Base-by-base conservation (phyloP, 2,113 vertebrate species). In the Dermatemys mawii region DNA sequence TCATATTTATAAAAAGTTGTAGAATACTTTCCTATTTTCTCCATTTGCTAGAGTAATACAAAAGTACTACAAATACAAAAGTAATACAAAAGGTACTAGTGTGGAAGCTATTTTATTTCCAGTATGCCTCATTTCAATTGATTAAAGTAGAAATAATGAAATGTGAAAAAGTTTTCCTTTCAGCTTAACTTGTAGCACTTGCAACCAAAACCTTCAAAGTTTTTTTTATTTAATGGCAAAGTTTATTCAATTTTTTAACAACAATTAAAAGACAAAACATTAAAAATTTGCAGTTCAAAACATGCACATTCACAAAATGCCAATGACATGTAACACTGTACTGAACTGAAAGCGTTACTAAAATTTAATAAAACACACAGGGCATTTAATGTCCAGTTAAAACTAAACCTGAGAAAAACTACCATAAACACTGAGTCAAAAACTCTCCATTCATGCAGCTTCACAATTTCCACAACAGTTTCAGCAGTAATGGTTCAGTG, bases 271-370 rank as follows among this genome's bases (percentile, higher is more conserved):
- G 99, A 99, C 99, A 98, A 98, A 98, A 99, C 99, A 99, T 98
- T 98, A 99, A 99, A 98, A 99, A 98, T 98, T 98, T 98, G 98
- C 98, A 99, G 98, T 99, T 99, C 98, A 98, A 98, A 98, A 99
- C 99, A 99, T 99, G 99, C 99, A 99, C 98, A 99, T 99, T 98
- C 99, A 99, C 99, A 98, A 98, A 98, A 99, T 98, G 98, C 97
- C 97, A 97, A 94, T 96, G 97, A 98, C 97, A 98, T 81, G 63
- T 91, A 98, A 98, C 97, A 98, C 97, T 97, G 96, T 97, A 97
- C 96, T 96, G 97, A 98, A 98, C 86, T 93, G 95, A 97, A 89
- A 84, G 89, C 92, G 93, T 97, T 97, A 97, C 96, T 96, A 78
- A 97, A 97, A 98, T 97, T 95, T 96, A 98, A 98, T 97, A 98